Evolutionary conservation across 2,888 invertebrate species (phyloP).

Genomic region (Papilio gigon): DNA sequence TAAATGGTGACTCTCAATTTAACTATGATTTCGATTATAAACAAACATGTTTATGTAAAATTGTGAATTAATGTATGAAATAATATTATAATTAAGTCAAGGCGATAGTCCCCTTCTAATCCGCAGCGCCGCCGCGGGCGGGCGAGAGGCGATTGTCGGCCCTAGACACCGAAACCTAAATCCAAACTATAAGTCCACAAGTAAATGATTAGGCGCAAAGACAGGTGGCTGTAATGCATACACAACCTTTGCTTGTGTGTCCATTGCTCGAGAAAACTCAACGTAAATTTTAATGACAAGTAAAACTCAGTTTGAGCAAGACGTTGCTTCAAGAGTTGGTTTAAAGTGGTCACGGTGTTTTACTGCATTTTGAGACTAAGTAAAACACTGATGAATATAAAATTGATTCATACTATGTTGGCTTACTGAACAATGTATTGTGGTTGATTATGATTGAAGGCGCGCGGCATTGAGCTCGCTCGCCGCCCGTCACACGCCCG

Average conservation of each 20-base stretch:
- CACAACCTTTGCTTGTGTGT: background rate
- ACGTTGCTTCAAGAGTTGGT: too few species aligned
- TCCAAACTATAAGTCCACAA: constrained; percentile 16
- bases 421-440: constrained; percentile 17
- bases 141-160: constrained; percentile 5
- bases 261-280: background rate
- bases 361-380: background rate
- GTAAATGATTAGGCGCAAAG: constrained; percentile 31
- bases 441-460: constrained; percentile 30
- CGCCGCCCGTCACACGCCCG: background rate
- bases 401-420: background rate
- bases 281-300: background rate
- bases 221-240: constrained; percentile 17
- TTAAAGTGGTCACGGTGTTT: too few species aligned
- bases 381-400: background rate
- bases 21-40: background rate
- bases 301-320: too few species aligned
- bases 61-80: background rate
- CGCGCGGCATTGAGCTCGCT: constrained; percentile 24
- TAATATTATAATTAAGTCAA: constrained; percentile 13
- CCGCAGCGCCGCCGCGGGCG: background rate
- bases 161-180: constrained; percentile 20
- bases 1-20: too few species aligned
- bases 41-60: background rate
- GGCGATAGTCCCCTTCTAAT: constrained; percentile 36